Evolutionary conservation across 2,888 invertebrate genomes (phyloP).

Genomic region (Aethes cnicana): DNA sequence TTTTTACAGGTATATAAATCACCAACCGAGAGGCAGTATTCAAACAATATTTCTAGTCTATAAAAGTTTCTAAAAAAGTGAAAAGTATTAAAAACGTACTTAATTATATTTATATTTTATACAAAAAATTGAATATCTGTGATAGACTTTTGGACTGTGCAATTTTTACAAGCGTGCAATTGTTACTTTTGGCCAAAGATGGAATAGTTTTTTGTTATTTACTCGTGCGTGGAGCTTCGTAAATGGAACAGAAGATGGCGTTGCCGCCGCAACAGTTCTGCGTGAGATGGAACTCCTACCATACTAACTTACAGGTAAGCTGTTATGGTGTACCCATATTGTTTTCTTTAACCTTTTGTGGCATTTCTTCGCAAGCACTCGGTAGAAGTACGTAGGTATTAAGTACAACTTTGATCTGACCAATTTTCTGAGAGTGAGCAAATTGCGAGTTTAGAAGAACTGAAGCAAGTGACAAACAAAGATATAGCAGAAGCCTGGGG

Average conservation of each 20-base stretch:
- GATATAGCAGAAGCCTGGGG: no score
- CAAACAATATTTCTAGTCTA: slow-evolving; percentile 60
- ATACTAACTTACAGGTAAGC: slow-evolving; percentile 87
- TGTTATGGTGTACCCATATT: no score
- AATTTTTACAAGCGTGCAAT: slow-evolving; percentile 30
- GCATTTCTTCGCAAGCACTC: no score
- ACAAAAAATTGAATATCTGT: slow-evolving; percentile 34
- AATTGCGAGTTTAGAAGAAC: no score
- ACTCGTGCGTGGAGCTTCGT: slow-evolving; percentile 7
- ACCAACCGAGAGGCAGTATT: slow-evolving; percentile 58
- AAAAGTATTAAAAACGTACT: slow-evolving; percentile 66
- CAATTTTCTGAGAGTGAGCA: no score
- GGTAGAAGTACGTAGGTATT: no score
- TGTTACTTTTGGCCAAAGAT: slow-evolving; percentile 25
- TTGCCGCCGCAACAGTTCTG: slow-evolving; percentile 86
- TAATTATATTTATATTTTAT: slow-evolving; percentile 51
- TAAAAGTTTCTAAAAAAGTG: slow-evolving; percentile 71
- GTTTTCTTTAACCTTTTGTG: no score
- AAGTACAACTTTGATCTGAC: no score
- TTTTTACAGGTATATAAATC: slow-evolving; percentile 38
- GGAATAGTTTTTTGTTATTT: slow-evolving; percentile 30
- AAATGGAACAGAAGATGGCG: slow-evolving; percentile 62
- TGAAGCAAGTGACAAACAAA: no score
- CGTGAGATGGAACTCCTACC: slow-evolving; percentile 92
- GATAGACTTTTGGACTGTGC: slow-evolving; percentile 33